Conservation (phyloP, 1,140 invertebrate genomes). For the Octopus sinensis region DNA sequence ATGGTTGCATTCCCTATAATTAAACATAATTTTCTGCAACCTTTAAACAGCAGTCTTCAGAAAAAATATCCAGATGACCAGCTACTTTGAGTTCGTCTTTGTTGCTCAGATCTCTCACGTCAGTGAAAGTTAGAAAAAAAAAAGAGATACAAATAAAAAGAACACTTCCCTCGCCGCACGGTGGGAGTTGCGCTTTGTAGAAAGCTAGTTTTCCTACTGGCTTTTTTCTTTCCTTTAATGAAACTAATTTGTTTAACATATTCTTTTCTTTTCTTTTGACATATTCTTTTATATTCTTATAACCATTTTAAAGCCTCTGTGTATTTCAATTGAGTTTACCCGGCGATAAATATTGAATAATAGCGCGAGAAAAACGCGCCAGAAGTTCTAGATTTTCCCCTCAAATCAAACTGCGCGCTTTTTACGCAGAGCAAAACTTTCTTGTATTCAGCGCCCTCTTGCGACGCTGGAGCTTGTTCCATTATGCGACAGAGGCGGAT, state of each 20-base stretch:
- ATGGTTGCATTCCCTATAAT: conserved; percentile 16
- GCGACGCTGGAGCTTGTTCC: not conserved
- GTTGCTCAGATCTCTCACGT: not conserved
- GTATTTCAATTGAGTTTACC: not conserved
- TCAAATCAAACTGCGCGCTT: conserved; percentile 1
- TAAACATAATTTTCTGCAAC: conserved; percentile 9
- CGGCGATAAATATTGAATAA: no score
- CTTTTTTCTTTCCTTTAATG: conserved; percentile 3
- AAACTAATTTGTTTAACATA: conserved; percentile 6
- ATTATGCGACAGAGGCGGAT: not conserved
- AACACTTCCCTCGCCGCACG: not conserved
- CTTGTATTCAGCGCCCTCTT: conserved; percentile 6
- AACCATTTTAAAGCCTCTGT: not conserved
- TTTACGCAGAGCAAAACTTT: conserved; percentile 5
- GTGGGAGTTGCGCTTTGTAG: conserved; percentile 7
- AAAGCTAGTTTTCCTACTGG: not conserved
- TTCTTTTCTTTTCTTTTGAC: not conserved
- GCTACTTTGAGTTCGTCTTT: not conserved
- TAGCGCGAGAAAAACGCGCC: not conserved
- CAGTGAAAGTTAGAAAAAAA: no score
- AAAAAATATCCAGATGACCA: conserved; percentile 13
- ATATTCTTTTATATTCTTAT: not conserved
- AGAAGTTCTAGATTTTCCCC: not conserved
- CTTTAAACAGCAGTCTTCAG: not conserved
- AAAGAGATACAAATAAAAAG: not conserved